Conservation (phyloP, 2,113 vertebrate genomes). For the Hyaena hyaena region DNA sequence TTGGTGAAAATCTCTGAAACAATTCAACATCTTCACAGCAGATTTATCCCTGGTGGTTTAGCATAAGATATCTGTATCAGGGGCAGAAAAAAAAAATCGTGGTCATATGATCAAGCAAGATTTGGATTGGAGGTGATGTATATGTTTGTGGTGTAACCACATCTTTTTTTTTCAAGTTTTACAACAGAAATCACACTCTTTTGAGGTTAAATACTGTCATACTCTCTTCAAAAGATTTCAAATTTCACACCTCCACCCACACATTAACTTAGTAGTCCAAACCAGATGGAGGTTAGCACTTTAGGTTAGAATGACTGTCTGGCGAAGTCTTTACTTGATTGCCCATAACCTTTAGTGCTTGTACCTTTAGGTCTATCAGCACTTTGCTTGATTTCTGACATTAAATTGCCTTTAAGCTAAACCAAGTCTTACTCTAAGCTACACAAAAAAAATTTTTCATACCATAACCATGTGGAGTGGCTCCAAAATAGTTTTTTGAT, state of each 20-base stretch:
- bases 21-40: slow-evolving; percentile 14
- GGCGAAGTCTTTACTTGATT: neutral
- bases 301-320: slow-evolving; percentile 30
- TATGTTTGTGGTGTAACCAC: slow-evolving; percentile 23
- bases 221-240: slow-evolving; percentile 64
- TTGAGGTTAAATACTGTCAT: slow-evolving; percentile 54
- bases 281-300: slow-evolving; percentile 23
- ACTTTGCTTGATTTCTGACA: neutral
- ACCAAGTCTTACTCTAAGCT: neutral
- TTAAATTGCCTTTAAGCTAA: neutral
- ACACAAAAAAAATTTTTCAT: neutral
- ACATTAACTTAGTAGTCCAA: slow-evolving; percentile 35
- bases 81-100: neutral
- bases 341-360: neutral
- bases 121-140: neutral
- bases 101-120: slow-evolving; percentile 8
- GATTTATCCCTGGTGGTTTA: slow-evolving; percentile 9
- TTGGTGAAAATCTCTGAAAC: neutral
- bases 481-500: neutral
- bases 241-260: slow-evolving; percentile 66
- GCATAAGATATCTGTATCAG: neutral
- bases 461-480: neutral
- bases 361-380: neutral
- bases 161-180: slow-evolving; percentile 66
- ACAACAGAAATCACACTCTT: slow-evolving; percentile 49